These are phyloP conservation scores for Mormyrops boulengeri DNA, from an alignment of 2,797 vertebrate species.

Conservation along the genomic window DNA sequence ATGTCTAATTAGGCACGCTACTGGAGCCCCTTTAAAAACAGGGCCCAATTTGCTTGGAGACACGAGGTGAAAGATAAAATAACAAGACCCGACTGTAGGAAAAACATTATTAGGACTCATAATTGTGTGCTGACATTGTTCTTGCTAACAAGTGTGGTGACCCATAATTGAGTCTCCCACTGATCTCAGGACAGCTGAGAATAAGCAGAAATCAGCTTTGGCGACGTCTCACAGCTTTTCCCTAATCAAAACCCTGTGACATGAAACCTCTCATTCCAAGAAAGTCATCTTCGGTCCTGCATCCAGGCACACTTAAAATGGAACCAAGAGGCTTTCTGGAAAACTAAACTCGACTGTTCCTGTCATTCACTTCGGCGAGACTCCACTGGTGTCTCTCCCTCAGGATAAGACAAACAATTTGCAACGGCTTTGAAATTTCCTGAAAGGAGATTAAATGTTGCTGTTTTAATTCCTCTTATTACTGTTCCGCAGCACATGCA, in stretches of 20 bases:
- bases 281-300: conserved; percentile 46
- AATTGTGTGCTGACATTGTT: conserved; percentile 50
- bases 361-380: conserved; percentile 17
- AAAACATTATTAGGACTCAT: conserved; percentile 53
- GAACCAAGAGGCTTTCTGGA: conserved; percentile 31
- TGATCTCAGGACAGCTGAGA: conserved; percentile 52
- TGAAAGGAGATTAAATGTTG: conserved; percentile 25
- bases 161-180: conserved; percentile 56
- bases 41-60: not conserved
- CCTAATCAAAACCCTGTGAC: conserved; percentile 56
- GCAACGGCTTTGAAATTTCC: conserved; percentile 22
- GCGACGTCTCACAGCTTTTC: conserved; percentile 47
- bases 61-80: conserved; percentile 37
- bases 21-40: not conserved
- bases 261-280: conserved; percentile 44
- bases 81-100: conserved; percentile 48
- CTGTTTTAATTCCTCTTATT: conserved; percentile 30
- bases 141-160: conserved; percentile 52
- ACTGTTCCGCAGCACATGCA: not conserved
- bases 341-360: not conserved
- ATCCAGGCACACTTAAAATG: conserved; percentile 34
- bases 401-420: conserved; percentile 25
- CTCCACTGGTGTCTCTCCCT: conserved; percentile 5
- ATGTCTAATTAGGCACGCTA: not conserved
- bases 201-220: conserved; percentile 45